These are phyloP conservation scores for Henricia sp. DNA, from an alignment of 53 echinoderm and acorn worm species.

Conservation along the genomic window DNA sequence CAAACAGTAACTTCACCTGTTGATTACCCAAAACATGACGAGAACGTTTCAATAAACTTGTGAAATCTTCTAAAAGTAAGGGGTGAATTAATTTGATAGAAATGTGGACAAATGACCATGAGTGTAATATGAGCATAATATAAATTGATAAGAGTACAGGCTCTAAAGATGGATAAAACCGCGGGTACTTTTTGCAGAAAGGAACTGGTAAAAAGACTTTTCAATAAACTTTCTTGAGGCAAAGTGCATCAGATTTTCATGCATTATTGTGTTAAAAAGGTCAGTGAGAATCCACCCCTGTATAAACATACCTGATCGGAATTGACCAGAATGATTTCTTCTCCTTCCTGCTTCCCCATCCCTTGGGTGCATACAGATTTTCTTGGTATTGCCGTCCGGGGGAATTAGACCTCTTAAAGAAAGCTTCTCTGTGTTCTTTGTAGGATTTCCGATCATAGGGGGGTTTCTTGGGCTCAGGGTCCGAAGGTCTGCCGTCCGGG, in stretches of 20 bases:
- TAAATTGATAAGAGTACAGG: too few species aligned
- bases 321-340: slow-evolving; percentile 72
- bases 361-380: slow-evolving; percentile 82
- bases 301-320: slow-evolving; percentile 83
- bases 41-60: too few species aligned
- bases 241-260: not conserved
- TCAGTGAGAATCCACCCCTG: too few species aligned
- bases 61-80: too few species aligned
- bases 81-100: too few species aligned
- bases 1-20: too few species aligned
- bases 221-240: not conserved
- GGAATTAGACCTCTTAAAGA: slow-evolving; percentile 79
- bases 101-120: too few species aligned
- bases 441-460: slow-evolving; percentile 82
- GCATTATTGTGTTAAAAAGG: too few species aligned
- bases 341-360: slow-evolving; percentile 59
- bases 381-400: slow-evolving; percentile 86
- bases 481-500: slow-evolving; percentile 54
- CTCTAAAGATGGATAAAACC: too few species aligned
- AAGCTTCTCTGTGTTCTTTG: slow-evolving; percentile 77
- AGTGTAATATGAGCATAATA: too few species aligned
- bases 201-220: not conserved
- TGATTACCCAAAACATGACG: too few species aligned
- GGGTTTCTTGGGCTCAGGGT: slow-evolving; percentile 29
- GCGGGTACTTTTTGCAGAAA: too few species aligned